These are phyloP conservation scores for Muscicapa comitata DNA, from an alignment of 2,797 vertebrate genomes.

Conservation along the genomic window DNA sequence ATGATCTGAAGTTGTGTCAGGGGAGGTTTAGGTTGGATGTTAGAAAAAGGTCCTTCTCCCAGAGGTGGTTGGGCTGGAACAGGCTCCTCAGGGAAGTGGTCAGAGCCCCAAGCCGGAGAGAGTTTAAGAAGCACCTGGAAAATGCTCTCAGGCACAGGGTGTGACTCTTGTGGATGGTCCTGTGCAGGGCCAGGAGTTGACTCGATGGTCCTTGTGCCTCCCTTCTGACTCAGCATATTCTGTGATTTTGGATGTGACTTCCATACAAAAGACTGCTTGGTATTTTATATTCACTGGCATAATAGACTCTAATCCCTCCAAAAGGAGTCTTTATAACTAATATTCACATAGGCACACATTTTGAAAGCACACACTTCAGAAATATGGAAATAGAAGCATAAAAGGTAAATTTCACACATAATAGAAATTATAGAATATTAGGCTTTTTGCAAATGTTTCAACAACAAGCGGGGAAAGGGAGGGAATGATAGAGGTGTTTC, in stretches of 20 bases:
- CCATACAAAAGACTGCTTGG: not conserved
- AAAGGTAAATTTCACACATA: not conserved
- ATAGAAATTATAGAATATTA: not conserved
- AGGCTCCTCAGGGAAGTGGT: not conserved
- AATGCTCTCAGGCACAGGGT: rapidly evolving
- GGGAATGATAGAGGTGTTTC: not conserved
- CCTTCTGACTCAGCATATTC: not conserved
- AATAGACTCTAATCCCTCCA: not conserved
- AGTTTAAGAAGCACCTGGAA: not conserved
- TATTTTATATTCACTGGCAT: not conserved
- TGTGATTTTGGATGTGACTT: not conserved
- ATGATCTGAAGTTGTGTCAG: not conserved
- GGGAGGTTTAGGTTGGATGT: rapidly evolving
- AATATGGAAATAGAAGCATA: not conserved
- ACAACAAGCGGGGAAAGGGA: not conserved
- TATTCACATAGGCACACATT: not conserved
- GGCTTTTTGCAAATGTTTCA: not conserved
- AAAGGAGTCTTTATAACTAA: not conserved
- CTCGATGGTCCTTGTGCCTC: rapidly evolving
- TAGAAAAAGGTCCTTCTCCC: not conserved
- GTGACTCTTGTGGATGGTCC: not conserved
- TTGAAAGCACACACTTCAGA: not conserved
- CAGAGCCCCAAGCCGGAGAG: not conserved
- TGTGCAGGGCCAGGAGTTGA: not conserved
- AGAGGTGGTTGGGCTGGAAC: not conserved